Evolutionary conservation across 2,888 invertebrate genomes (phyloP).

Genomic region (Drosophila barbarae): DNA sequence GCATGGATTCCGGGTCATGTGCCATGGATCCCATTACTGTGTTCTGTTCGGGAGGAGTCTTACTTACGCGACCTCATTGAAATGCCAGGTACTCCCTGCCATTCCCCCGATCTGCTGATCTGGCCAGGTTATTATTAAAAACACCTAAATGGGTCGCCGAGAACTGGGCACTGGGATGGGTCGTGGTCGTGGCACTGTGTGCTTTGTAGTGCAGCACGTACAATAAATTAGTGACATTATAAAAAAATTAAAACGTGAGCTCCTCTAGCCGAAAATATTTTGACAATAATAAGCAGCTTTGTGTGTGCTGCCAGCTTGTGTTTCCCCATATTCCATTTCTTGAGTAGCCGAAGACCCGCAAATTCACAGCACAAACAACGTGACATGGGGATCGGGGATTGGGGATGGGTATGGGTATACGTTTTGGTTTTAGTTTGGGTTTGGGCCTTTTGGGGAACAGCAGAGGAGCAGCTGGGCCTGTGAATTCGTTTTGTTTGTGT

Average conservation of each 20-base stretch:
- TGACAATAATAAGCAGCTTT: conserved; percentile 61
- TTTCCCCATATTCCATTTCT: conserved; percentile 19
- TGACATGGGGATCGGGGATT: conserved; percentile 45
- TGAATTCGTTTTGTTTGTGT: conserved; percentile 51
- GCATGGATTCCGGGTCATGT: conserved; percentile 34
- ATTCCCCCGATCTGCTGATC: conserved; percentile 23
- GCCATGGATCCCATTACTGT: conserved; percentile 10
- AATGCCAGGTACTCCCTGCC: conserved; percentile 46
- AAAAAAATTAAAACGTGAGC: conserved; percentile 73
- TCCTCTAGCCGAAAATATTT: conserved; percentile 49
- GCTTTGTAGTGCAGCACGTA: conserved; percentile 70
- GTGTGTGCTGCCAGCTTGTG: conserved; percentile 24
- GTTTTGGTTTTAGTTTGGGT: conserved; percentile 15
- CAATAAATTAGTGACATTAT: conserved; percentile 72
- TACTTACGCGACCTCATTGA: conserved; percentile 48
- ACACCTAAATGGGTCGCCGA: conserved; percentile 68
- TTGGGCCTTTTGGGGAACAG: conserved; percentile 6
- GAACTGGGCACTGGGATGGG: conserved; percentile 16
- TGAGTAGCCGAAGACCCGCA: conserved; percentile 38
- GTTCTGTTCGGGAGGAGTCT: background rate
- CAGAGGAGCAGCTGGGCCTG: conserved; percentile 45
- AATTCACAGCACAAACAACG: conserved; percentile 66
- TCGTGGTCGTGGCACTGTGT: conserved; percentile 32
- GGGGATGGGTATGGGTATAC: conserved; percentile 9
- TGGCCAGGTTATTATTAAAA: conserved; percentile 65